These are phyloP conservation scores for Athalia rosae DNA, from an alignment of 2,888 invertebrate species.

Conservation along the genomic window DNA sequence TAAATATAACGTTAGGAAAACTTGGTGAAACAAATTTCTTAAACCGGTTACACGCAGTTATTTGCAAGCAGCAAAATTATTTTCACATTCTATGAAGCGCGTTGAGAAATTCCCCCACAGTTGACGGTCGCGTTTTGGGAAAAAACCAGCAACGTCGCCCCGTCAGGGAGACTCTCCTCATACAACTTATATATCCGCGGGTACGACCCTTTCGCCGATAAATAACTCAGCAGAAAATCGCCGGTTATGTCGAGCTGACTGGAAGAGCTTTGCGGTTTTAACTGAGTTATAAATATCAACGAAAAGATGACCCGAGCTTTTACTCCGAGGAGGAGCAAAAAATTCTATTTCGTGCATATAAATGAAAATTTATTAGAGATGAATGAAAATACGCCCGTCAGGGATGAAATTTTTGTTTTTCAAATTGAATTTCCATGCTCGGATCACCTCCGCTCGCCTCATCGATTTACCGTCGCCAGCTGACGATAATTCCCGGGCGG, in stretches of 20 bases:
- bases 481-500: not conserved
- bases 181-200: not conserved
- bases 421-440: not conserved
- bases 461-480: slow-evolving; percentile 8
- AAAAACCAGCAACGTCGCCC: slow-evolving; percentile 22
- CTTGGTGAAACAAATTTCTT: slow-evolving; percentile 17
- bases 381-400: no score
- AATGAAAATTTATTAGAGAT: no score
- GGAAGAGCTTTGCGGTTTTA: slow-evolving; percentile 21
- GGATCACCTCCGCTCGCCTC: not conserved
- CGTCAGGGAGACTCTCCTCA: slow-evolving; percentile 27
- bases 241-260: slow-evolving; percentile 24
- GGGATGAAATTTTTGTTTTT: no score
- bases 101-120: not conserved
- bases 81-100: not conserved
- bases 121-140: not conserved
- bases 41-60: not conserved
- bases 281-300: slow-evolving; percentile 17
- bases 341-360: no score
- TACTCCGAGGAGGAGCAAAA: not conserved
- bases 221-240: slow-evolving; percentile 27
- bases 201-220: slow-evolving; percentile 16
- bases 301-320: not conserved
- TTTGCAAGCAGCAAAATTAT: not conserved
- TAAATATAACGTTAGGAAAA: not conserved